A percentile compares a stretch with the other conserved stretches of the same genome.
phyloP scores from a whole-genome alignment of 2,888 invertebrate genomes.

The Rhagophthalmus giganteus region DNA sequence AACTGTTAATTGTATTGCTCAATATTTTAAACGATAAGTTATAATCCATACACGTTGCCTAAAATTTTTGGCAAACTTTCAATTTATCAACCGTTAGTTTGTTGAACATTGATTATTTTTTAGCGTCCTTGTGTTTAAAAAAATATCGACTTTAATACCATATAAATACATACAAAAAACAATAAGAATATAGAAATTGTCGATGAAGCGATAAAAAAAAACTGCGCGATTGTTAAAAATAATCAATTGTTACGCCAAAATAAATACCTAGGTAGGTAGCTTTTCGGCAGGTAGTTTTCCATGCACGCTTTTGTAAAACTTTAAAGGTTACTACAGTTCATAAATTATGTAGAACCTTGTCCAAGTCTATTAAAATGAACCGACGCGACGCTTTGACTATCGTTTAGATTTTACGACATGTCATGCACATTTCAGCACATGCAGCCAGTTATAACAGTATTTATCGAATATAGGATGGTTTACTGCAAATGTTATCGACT shows the following conservation, averaged over 20 bases:
- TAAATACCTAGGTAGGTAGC: constrained; percentile 2
- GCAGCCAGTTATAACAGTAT: constrained; percentile 2
- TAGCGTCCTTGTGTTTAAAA: too few species aligned
- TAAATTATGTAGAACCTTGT: constrained; percentile 37
- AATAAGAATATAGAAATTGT: too few species aligned
- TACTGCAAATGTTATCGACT: too few species aligned
- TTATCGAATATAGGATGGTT: constrained; percentile 4
- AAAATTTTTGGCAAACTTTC: too few species aligned
- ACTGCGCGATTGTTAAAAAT: constrained; percentile 8
- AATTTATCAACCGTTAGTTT: too few species aligned
- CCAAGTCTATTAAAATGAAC: constrained; percentile 36
- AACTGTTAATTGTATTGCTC: too few species aligned
- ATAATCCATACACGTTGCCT: too few species aligned
- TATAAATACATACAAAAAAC: too few species aligned
- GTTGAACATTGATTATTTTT: too few species aligned
- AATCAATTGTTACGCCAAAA: constrained; percentile 9
- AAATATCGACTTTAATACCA: too few species aligned
- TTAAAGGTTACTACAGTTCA: constrained; percentile 14
- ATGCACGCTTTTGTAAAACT: constrained; percentile 11
- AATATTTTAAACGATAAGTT: too few species aligned
- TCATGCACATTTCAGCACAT: constrained; percentile 28
- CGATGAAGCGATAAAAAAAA: neutral
- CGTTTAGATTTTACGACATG: constrained; percentile 35
- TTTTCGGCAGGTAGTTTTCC: constrained; percentile 11
- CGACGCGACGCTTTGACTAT: constrained; percentile 31